A percentile compares a stretch with the other conserved stretches of the same genome.
phyloP scores from a whole-genome alignment of 2,113 vertebrate genomes.

The Macheiramphus alcinus region DNA sequence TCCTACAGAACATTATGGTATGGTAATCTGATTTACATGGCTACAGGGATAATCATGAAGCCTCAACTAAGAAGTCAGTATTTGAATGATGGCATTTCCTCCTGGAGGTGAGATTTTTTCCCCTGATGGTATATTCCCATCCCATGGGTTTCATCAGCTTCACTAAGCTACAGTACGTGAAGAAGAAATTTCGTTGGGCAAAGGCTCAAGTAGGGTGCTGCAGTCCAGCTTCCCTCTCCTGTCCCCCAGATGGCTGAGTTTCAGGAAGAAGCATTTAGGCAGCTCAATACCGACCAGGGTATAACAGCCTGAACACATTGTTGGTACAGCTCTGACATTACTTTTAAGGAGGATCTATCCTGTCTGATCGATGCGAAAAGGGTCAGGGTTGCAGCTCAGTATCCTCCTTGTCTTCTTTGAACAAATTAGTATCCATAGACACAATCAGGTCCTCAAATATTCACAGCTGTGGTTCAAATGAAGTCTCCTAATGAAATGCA shows the following conservation, averaged over 20 bases:
- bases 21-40: conserved; percentile 44
- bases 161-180: not conserved
- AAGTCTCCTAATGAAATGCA: conserved; percentile 68
- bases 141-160: not conserved
- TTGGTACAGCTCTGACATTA: not conserved
- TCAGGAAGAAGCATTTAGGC: not conserved
- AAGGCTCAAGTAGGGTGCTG: not conserved
- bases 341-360: conserved; percentile 17
- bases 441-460: conserved; percentile 58
- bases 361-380: not conserved
- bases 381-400: conserved; percentile 18
- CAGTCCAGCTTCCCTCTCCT: not conserved
- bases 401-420: conserved; percentile 51
- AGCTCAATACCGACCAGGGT: not conserved
- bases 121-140: not conserved
- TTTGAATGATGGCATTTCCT: not conserved
- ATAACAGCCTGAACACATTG: fast-evolving
- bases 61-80: not conserved
- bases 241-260: not conserved
- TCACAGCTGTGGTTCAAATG: conserved; percentile 67
- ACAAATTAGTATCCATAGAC: conserved; percentile 63
- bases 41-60: not conserved
- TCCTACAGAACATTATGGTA: not conserved
- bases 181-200: not conserved
- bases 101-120: not conserved